Evolutionary conservation across 2,888 invertebrate genomes (phyloP).

Genomic region (Calameuta pallipes): DNA sequence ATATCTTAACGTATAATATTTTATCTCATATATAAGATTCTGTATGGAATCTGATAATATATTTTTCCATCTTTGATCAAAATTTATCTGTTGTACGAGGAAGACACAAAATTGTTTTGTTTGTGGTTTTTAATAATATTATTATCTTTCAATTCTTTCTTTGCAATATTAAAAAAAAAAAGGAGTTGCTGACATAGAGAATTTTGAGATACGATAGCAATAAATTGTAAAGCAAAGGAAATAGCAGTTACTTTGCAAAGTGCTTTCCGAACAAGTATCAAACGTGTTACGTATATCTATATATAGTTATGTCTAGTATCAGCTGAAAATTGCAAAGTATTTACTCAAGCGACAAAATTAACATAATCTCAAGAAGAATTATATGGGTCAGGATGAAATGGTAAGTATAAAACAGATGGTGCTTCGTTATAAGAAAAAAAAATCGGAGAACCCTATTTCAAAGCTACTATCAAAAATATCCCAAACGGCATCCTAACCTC

Average conservation of each 20-base stretch:
- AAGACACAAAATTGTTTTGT: not conserved
- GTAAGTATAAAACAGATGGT: constrained; percentile 10
- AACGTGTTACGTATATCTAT: too few species aligned
- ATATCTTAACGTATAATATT: not conserved
- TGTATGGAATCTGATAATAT: not conserved
- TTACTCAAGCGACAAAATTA: constrained; percentile 56
- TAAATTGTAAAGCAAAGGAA: not conserved
- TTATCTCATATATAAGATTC: not conserved
- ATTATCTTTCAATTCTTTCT: not conserved
- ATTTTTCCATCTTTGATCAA: not conserved
- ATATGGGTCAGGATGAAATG: constrained; percentile 51
- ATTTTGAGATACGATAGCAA: not conserved
- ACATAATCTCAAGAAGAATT: constrained; percentile 42
- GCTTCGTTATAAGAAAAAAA: not conserved
- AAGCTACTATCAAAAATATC: not conserved
- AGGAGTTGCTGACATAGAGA: not conserved
- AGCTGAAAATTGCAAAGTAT: constrained; percentile 51
- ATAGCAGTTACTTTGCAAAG: not conserved
- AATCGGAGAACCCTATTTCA: not conserved
- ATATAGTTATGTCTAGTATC: too few species aligned
- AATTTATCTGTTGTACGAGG: not conserved
- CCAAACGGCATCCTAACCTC: not conserved
- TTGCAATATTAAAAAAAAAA: not conserved
- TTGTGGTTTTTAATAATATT: not conserved
- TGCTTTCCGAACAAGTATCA: too few species aligned